A percentile compares a stretch with the other conserved stretches of the same genome.
phyloP scores from a whole-genome alignment of 2,888 invertebrate species.

The Mycalesis mineus region DNA sequence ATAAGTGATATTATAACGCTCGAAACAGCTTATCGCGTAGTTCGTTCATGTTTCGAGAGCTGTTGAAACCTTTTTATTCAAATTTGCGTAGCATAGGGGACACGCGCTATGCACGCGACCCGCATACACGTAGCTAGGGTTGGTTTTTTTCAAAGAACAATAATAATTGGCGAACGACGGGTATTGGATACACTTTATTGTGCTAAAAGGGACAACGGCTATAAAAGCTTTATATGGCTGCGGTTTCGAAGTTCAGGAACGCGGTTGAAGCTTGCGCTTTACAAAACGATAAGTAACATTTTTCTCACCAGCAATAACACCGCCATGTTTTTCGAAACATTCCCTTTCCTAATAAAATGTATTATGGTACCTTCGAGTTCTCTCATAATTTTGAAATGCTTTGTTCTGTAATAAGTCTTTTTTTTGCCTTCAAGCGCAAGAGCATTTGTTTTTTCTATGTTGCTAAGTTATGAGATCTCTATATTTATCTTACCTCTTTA shows the following conservation, averaged over 20 bases:
- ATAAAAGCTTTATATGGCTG: conserved; percentile 29
- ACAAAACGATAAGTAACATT: conserved; percentile 17
- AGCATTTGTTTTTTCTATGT: too few relatives aligned
- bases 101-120: conserved; percentile 72
- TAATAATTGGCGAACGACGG: conserved; percentile 50
- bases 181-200: conserved; percentile 40
- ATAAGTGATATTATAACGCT: conserved; percentile 25
- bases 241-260: conserved; percentile 26
- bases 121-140: conserved; percentile 51
- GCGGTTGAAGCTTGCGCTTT: conserved; percentile 21
- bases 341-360: conserved; percentile 16
- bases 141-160: conserved; percentile 37
- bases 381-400: conserved; percentile 14
- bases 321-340: conserved; percentile 13
- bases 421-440: background rate
- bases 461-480: too few relatives aligned
- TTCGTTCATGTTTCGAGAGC: conserved; percentile 52
- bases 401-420: conserved; percentile 8
- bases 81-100: conserved; percentile 70
- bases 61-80: conserved; percentile 48
- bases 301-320: conserved; percentile 6
- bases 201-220: conserved; percentile 27
- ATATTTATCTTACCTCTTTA: too few relatives aligned
- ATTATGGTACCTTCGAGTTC: conserved; percentile 15
- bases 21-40: conserved; percentile 42